Base-by-base conservation (phyloP, 2,113 vertebrate species). In the Uropsilus gracilis region DNA sequence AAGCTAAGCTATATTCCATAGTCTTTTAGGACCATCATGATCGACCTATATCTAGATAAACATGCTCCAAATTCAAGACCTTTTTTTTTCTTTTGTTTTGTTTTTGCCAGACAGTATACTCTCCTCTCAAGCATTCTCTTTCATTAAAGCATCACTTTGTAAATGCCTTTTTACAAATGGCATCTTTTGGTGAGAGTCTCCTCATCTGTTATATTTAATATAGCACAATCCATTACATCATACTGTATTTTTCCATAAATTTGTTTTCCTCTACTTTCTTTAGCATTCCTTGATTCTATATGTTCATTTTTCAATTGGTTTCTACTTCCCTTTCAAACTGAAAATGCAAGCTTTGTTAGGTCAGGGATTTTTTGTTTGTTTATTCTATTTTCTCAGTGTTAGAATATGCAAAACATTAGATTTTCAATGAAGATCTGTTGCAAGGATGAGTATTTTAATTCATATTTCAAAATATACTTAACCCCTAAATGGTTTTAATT, bases 381-480 rank as follows among this genome's bases (percentile, higher is more conserved):
- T 86, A n/a, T 89, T 16, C 37, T 53, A 9, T 17, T 61, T 48
- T 10, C 7, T 48, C 72, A 48, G 14, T 87, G 10, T 90, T 32
- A 82, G 39, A 89, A 22, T 48, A 86, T 71, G 57, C n/a, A 16
- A 17, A 42, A 18, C 53, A 94, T 86, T 66, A n/a, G 4, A 11
- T 86, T 89, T 44, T 64, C 34, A 93, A 78, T 86, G 82, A 90
- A 90, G 68, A 85, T 20, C 30, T 59, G 30, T 34, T 89, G 28
- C n/a, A 81, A 59, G 61, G 42, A 86, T 96, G 81, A 96, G 85
- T 96, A 94, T 96, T 93, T 94, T 94, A 95, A 90, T 80, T 59
- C 53, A 28, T 94, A 55, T 76, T 95, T 53, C 37, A 91, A 93
- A 64, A 69, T 71, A 86, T 63, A 95, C 4, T 89, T 93, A 82